Evolutionary conservation across 2,888 invertebrate genomes (phyloP).

Genomic region (Lasioglossum calceatum): DNA sequence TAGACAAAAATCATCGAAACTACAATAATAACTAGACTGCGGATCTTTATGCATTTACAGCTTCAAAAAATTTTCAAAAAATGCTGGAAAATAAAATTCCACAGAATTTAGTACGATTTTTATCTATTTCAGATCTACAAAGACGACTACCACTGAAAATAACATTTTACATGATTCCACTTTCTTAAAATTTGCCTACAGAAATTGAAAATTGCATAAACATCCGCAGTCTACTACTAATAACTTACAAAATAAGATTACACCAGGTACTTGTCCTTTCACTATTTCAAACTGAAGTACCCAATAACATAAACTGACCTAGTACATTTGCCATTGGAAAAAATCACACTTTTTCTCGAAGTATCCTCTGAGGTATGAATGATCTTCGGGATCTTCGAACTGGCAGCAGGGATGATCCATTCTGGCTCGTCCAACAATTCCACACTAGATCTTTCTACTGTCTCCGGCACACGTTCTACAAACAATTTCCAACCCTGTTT

Average conservation of each 20-base stretch:
- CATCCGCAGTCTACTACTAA: neutral
- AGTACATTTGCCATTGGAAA: slow-evolving; percentile 28
- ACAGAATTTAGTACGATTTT: too few species aligned
- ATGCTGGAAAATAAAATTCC: too few species aligned
- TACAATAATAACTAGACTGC: too few species aligned
- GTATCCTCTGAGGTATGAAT: neutral
- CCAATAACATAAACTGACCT: slow-evolving; percentile 15
- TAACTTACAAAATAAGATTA: too few species aligned
- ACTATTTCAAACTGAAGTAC: neutral
- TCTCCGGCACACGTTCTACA: neutral
- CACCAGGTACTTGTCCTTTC: neutral
- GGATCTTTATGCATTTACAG: too few species aligned
- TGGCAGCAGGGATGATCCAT: neutral
- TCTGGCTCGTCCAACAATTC: neutral
- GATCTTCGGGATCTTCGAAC: neutral
- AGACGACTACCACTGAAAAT: too few species aligned
- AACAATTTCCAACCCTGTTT: neutral
- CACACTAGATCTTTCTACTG: neutral
- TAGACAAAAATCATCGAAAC: neutral
- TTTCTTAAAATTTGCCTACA: too few species aligned
- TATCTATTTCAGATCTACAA: too few species aligned
- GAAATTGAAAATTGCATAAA: too few species aligned
- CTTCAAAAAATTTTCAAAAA: too few species aligned
- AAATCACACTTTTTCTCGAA: slow-evolving; percentile 1
- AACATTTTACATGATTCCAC: too few species aligned